Conservation (phyloP, 2,888 invertebrate genomes). For the Drosophila kuntzei region DNA sequence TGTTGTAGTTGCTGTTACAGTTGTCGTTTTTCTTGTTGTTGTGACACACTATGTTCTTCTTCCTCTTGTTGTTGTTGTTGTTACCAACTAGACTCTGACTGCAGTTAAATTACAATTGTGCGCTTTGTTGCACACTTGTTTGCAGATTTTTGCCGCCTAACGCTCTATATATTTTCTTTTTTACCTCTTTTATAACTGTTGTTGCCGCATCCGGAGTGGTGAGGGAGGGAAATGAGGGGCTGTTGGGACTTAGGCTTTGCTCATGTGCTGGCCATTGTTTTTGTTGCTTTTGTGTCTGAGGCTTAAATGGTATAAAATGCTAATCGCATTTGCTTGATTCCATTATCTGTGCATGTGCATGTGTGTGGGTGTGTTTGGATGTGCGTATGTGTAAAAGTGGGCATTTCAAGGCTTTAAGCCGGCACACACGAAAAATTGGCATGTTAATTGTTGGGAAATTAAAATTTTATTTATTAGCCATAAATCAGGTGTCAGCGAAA, state of each 20-base stretch:
- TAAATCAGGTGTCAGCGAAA: slow-evolving; percentile 60
- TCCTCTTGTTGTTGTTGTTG: slow-evolving; percentile 47
- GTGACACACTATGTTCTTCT: slow-evolving; percentile 30
- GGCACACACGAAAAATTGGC: slow-evolving; percentile 36
- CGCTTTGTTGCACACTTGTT: slow-evolving; percentile 78
- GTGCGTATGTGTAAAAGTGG: slow-evolving; percentile 11
- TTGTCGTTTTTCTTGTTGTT: slow-evolving; percentile 38
- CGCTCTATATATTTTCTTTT: slow-evolving; percentile 29
- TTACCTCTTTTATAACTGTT: slow-evolving; percentile 18
- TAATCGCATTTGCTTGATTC: slow-evolving; percentile 71
- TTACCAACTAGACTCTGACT: slow-evolving; percentile 75
- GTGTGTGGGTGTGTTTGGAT: slow-evolving; percentile 9
- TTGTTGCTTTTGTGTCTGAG: slow-evolving; percentile 39
- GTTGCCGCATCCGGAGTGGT: neutral
- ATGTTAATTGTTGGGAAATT: slow-evolving; percentile 67
- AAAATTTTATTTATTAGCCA: slow-evolving; percentile 66
- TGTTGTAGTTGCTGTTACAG: slow-evolving; percentile 25
- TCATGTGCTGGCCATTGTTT: slow-evolving; percentile 43
- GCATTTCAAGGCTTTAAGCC: slow-evolving; percentile 20
- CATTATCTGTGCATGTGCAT: slow-evolving; percentile 35
- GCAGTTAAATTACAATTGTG: slow-evolving; percentile 80
- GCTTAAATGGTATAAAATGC: slow-evolving; percentile 75
- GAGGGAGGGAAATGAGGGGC: neutral
- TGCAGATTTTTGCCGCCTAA: slow-evolving; percentile 60
- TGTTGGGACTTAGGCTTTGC: slow-evolving; percentile 8